Base-by-base conservation (phyloP, 2,113 vertebrate genomes). In the Oxygymnocypris stewartii region DNA sequence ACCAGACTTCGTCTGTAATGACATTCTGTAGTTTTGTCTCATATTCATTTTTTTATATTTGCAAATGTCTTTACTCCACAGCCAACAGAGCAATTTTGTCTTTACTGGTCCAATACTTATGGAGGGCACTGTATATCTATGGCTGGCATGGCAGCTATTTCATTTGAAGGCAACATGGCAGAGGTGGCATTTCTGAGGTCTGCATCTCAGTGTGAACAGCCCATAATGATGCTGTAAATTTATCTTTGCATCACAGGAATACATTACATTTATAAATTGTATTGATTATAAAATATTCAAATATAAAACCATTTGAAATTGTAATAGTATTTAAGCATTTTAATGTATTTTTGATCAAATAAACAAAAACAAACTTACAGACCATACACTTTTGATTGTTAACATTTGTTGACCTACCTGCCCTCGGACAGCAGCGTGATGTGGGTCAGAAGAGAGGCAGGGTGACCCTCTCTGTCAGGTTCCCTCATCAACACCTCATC, bases 401-500 rank as follows among this genome's bases (percentile, higher is more conserved):
- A 31, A 12, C 49, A 44, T 73, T 25, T 67, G 28, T 25, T n/a
- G 76, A 84, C 73, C 87, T 47, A 96, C 95, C 95, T 94, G 94
- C 94, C 92, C 88, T 96, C 95, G 0, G 94, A 87, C 71, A 96
- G 91, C 84, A 96, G 90, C 0, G 94, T 96, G 84, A 96, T 89
- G 54, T 89, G 31, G 0, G 95, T 94, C 47, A 95, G 93, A 23
- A 95, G 83, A 20, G 95, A 93, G 1, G 92, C 40, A 0, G 95
- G 95, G 81, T 95, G 95, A 35, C 87, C 87, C 79, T 95, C 96
- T 71, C 96, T 91, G 89, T 98, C 97, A 2, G 96, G 88, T 84
- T 99, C 98, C 88, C 97, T 96, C 42, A 99, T 93, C 20, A 99
- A 85, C 25, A 98, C 96, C 0, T 98, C 97, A 1, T 98, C 97